Evolutionary conservation across 2,797 vertebrate species (phyloP).

Genomic region (Gastrophryne carolinensis): DNA sequence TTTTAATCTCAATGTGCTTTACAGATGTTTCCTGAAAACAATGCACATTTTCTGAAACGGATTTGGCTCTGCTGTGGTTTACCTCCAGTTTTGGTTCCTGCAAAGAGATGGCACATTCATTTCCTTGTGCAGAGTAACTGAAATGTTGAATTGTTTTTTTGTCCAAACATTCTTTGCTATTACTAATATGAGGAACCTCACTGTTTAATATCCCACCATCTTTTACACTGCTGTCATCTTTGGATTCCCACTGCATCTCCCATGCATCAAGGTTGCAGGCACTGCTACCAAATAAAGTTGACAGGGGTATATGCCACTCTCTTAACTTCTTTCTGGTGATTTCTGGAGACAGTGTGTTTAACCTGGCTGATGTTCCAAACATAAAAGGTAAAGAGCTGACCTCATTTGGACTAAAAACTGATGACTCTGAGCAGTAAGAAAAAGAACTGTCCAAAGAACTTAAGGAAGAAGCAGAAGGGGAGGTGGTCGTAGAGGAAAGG

Average conservation of each 20-base stretch:
- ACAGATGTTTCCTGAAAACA: conserved; percentile 55
- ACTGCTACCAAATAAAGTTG: conserved; percentile 45
- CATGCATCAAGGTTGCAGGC: conserved; percentile 47
- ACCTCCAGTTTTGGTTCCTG: not conserved
- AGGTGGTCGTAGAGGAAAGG: conserved; percentile 72
- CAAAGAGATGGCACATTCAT: not conserved
- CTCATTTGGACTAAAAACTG: conserved; percentile 64
- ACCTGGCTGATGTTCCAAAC: conserved; percentile 66
- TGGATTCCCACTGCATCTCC: conserved; percentile 44
- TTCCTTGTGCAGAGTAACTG: not conserved
- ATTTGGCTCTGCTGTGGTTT: rapidly evolving
- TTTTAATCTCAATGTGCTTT: conserved; percentile 59
- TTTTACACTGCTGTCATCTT: conserved; percentile 39
- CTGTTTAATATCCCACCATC: not conserved
- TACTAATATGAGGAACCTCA: not conserved
- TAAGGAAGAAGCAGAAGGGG: conserved; percentile 69
- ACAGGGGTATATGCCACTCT: conserved; percentile 64
- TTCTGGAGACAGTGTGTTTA: conserved; percentile 63
- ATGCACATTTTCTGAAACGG: conserved; percentile 7
- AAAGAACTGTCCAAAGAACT: conserved; percentile 75
- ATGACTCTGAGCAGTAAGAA: conserved; percentile 71
- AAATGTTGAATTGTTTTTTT: not conserved
- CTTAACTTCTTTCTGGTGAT: conserved; percentile 57
- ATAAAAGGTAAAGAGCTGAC: conserved; percentile 63
- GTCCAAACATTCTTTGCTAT: conserved; percentile 26